Evolutionary conservation across 2,797 vertebrate genomes (phyloP).

Genomic region (Florisuga fusca): DNA sequence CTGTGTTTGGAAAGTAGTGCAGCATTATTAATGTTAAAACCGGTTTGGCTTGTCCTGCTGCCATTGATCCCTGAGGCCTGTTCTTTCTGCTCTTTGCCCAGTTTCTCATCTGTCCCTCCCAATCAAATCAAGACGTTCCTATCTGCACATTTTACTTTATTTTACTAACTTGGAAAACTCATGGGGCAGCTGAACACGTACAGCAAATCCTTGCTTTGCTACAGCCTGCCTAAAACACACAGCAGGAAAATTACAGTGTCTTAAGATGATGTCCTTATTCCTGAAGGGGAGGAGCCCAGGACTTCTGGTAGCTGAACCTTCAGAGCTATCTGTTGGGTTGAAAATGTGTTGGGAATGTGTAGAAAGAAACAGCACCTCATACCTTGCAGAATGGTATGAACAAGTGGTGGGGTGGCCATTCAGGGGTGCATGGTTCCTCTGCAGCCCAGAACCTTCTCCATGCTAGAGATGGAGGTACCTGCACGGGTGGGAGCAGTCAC

Average conservation of each 20-base stretch:
- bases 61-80: slow-evolving; percentile 73
- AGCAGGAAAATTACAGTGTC: not conserved
- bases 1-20: slow-evolving; percentile 71
- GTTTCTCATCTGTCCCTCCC: slow-evolving; percentile 79
- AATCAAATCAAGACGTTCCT: slow-evolving; percentile 72
- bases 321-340: not conserved
- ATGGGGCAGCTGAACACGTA: not conserved
- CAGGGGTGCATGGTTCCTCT: accelerated
- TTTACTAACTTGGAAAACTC: slow-evolving; percentile 8
- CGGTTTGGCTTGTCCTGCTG: slow-evolving; percentile 75
- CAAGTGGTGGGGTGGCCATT: not conserved
- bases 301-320: not conserved
- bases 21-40: slow-evolving; percentile 77
- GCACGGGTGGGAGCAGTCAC: accelerated
- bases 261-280: not conserved
- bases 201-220: not conserved
- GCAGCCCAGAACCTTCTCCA: not conserved
- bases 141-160: slow-evolving; percentile 40
- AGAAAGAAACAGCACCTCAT: not conserved
- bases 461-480: not conserved
- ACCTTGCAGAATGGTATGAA: accelerated
- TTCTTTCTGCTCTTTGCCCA: slow-evolving; percentile 74
- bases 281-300: not conserved
- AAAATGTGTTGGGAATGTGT: accelerated
- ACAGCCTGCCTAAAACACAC: not conserved